Evolutionary conservation across 2,113 vertebrate genomes (phyloP).

Genomic region (cat (Felis catus)): F.catus_Fca126_mat1.0 CM031411.1:60111501-60112000

Average conservation of each 20-base stretch:
- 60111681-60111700: not conserved
- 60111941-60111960: not conserved
- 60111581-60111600: not conserved
- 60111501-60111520: not conserved
- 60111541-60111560: not conserved
- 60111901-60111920: not conserved
- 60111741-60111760: not conserved
- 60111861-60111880: not conserved
- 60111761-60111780: not conserved
- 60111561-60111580: not conserved
- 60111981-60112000: not conserved
- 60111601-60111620: not conserved
- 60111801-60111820: not conserved
- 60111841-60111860: not conserved
- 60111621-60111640: not conserved
- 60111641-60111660: not conserved
- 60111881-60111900: not conserved
- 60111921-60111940: not conserved
- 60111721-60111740: not conserved
- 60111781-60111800: not conserved
- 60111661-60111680: not conserved
- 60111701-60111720: not conserved
- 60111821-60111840: not conserved
- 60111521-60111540: not conserved
- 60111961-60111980: not conserved